Conservation (phyloP, 2,888 invertebrate species). For the Tridacna gigas region DNA sequence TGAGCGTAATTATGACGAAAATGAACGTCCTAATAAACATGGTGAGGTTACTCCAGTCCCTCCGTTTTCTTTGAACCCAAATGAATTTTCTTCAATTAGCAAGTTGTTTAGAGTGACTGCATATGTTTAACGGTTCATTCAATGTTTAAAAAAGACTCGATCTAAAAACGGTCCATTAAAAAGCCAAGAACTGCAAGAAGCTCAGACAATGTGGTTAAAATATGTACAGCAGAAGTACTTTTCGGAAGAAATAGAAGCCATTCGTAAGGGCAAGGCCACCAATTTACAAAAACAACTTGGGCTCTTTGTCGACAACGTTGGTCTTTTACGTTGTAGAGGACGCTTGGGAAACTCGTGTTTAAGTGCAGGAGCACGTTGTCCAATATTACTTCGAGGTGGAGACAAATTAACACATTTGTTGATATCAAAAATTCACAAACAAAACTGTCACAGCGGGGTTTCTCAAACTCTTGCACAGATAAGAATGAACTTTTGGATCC, state of each 20-base stretch:
- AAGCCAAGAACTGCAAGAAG: constrained; percentile 15
- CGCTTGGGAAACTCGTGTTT: constrained; percentile 24
- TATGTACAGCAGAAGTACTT: constrained; percentile 24
- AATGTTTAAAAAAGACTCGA: neutral
- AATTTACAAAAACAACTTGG: constrained; percentile 15
- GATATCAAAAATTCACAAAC: constrained; percentile 20
- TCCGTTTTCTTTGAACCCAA: constrained; percentile 8
- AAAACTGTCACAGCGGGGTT: neutral
- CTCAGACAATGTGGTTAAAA: constrained; percentile 34
- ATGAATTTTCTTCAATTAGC: constrained; percentile 6
- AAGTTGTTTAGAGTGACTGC: constrained; percentile 17
- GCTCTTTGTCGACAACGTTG: constrained; percentile 21
- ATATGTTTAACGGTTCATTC: constrained; percentile 2
- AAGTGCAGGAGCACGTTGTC: constrained; percentile 26
- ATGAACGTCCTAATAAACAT: neutral
- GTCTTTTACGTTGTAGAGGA: constrained; percentile 30
- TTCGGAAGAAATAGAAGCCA: constrained; percentile 20
- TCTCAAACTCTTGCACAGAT: constrained; percentile 1
- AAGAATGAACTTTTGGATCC: constrained; percentile 3
- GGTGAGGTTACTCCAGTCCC: neutral
- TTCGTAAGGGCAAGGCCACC: neutral
- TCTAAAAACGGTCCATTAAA: neutral
- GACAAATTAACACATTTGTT: constrained; percentile 21
- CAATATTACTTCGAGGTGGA: constrained; percentile 22
- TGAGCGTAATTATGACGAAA: neutral